Conservation (phyloP, 2,888 invertebrate genomes). For the Ligdia adustata region DNA sequence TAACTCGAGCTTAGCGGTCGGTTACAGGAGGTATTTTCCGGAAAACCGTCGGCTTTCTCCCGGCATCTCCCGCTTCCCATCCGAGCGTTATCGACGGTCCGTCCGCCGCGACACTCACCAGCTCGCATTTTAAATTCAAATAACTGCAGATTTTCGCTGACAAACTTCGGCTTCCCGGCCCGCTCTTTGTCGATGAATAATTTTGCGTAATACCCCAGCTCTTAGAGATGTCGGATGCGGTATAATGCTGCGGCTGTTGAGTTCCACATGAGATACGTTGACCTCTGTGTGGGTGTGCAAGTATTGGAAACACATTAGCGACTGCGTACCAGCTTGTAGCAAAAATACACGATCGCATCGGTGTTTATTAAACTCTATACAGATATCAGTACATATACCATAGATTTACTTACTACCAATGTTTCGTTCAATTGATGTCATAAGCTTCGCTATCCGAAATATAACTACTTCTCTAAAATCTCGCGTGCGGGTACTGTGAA, state of each 20-base stretch:
- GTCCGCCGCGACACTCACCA: conserved; percentile 44
- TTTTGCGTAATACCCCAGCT: conserved; percentile 50
- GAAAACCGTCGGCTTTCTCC: conserved; percentile 49
- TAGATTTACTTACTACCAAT: no score
- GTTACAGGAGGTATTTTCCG: conserved; percentile 53
- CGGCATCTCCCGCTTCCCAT: conserved; percentile 45
- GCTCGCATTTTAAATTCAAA: conserved; percentile 65
- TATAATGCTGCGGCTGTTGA: conserved; percentile 40
- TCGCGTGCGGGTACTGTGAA: conserved; percentile 17
- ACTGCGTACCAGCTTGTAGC: conserved; percentile 20
- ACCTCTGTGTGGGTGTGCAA: conserved; percentile 21
- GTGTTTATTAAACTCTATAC: no score
- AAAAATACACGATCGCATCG: conserved; percentile 1
- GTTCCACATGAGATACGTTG: conserved; percentile 45
- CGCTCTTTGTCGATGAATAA: conserved; percentile 52
- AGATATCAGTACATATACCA: no score
- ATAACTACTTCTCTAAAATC: no score
- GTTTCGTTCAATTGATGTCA: no score
- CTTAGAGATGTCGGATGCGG: conserved; percentile 39
- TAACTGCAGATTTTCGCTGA: conserved; percentile 52
- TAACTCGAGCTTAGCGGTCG: conserved; percentile 45
- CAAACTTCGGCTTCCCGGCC: conserved; percentile 41
- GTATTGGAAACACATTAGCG: conserved; percentile 29
- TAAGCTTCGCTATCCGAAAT: no score
- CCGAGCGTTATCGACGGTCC: conserved; percentile 56